Percentiles rank a stretch among this genome's conserved stretches.
Evolutionary conservation across 1,140 invertebrate genomes (phyloP).

Genomic region (Euwallacea similis): DNA sequence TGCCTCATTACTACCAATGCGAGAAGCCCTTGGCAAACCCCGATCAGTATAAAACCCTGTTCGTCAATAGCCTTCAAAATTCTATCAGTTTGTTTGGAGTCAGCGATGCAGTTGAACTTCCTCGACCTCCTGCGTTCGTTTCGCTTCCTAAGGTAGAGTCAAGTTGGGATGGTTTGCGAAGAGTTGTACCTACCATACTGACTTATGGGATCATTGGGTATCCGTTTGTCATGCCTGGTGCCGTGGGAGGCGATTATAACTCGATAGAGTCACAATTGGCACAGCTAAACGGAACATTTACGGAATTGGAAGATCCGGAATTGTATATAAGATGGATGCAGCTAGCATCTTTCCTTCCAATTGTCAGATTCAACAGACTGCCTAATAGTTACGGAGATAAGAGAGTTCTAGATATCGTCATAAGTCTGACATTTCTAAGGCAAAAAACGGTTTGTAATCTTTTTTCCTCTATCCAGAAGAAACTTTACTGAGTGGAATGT

Average conservation of each 20-base stretch:
- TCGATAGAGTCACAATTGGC: conserved; percentile 60
- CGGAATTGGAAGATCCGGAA: conserved; percentile 76
- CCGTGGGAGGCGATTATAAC: conserved; percentile 84
- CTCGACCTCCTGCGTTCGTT: conserved; percentile 83
- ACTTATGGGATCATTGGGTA: conserved; percentile 86
- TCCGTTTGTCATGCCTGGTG: conserved; percentile 89
- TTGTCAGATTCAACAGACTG: conserved; percentile 86
- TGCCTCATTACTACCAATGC: conserved; percentile 83
- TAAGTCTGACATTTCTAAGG: conserved; percentile 73
- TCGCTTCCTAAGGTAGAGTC: conserved; percentile 84
- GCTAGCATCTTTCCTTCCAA: conserved; percentile 86
- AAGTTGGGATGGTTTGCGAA: conserved; percentile 84
- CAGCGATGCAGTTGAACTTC: conserved; percentile 77
- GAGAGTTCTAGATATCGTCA: conserved; percentile 74
- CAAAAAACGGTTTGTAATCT: conserved; percentile 63
- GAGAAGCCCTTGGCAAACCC: conserved; percentile 73
- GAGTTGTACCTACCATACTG: conserved; percentile 82
- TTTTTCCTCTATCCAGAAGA: background rate
- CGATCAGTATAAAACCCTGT: conserved; percentile 77
- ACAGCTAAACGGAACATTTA: conserved; percentile 53
- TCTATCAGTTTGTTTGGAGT: conserved; percentile 76
- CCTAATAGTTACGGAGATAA: conserved; percentile 85
- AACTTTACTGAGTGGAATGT: no score
- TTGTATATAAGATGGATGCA: conserved; percentile 95
- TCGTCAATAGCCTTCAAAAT: conserved; percentile 67